These are phyloP conservation scores for Anarrhichthys ocellatus DNA, from an alignment of 2,113 vertebrate species.

Conservation along the genomic window DNA sequence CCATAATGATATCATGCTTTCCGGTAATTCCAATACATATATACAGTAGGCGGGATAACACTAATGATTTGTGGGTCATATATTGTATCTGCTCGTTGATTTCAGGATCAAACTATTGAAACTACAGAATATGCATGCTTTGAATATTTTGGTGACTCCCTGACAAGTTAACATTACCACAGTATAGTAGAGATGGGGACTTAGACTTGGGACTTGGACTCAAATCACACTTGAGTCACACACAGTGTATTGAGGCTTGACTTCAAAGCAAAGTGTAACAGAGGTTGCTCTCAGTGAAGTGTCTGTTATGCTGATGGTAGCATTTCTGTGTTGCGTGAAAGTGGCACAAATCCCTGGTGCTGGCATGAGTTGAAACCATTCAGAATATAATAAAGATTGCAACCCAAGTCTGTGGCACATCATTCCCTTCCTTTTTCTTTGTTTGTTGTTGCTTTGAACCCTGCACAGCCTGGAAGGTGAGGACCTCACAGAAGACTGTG, in stretches of 20 bases:
- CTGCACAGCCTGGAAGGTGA: slow-evolving; percentile 2
- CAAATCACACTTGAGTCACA: too few species aligned
- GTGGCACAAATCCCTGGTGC: not conserved
- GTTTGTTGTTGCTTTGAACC: not conserved
- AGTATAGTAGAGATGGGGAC: not conserved
- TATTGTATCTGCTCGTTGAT: not conserved
- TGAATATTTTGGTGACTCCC: not conserved
- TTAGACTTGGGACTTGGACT: too few species aligned
- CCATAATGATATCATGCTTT: too few species aligned
- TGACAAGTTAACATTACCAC: not conserved
- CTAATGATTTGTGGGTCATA: not conserved
- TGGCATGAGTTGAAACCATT: slow-evolving; percentile 12
- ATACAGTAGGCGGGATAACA: not conserved
- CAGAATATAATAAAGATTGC: not conserved
- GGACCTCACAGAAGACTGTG: not conserved
- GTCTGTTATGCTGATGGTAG: not conserved
- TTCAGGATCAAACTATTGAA: not conserved
- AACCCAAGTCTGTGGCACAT: slow-evolving; percentile 5
- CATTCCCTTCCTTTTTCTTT: not conserved
- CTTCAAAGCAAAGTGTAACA: slow-evolving; percentile 16
- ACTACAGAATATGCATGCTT: not conserved
- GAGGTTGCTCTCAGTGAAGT: not conserved
- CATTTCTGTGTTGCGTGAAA: not conserved
- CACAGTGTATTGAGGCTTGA: too few species aligned
- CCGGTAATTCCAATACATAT: too few species aligned